Base-by-base conservation (phyloP, 64 coral and sea anemone genomes). In the Dendronephthya gigantea region DNA sequence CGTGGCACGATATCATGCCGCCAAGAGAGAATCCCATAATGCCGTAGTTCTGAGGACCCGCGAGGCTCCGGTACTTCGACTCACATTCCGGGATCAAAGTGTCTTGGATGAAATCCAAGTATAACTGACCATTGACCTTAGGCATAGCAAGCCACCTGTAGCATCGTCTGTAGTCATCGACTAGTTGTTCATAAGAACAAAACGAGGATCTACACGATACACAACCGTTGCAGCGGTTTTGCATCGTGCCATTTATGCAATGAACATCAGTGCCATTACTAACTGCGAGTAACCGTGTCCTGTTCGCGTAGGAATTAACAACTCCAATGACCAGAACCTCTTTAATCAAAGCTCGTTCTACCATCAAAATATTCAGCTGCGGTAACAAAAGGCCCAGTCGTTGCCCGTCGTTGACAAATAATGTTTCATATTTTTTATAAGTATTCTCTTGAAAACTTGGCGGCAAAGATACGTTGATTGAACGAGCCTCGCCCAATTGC, bases 11-110 rank as follows among this genome's bases (percentile, higher is more conserved):
- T 32, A 90, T 76, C 43, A 90, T 5, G 4, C 88, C 88, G 12
- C 88, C 88, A 1, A 90, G 83, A 13, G 88, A 90, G 31, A 85
- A 90, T 31, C 88, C 88, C 35, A 90, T 90, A 34, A 90, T 90
- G 29, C 88, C 88, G 41, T 65, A 37, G 88, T 90, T 11, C 36
- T 90, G 15, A 29, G 70, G 59, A 76, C 55, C 45, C 3, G 45
- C 48, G 0, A 37, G 4, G 3, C 47, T 83, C 39, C 88, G 47
- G 45, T 90, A 90, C 7, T 70, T 38, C 7, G 34, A 31, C 19
- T 85, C 52, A 19, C 74, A 82, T 34, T 90, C 62, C 22, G 59
- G 17, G 35, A 85, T 41, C 2, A 90, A 33, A 33, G 83, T 50
- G 11, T 85, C 29, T 49, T 90, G 62, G 15, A 90, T 85, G 41